Evolutionary conservation across 2,797 vertebrate genomes (phyloP).

Genomic region (Epinephelus malabaricus): DNA sequence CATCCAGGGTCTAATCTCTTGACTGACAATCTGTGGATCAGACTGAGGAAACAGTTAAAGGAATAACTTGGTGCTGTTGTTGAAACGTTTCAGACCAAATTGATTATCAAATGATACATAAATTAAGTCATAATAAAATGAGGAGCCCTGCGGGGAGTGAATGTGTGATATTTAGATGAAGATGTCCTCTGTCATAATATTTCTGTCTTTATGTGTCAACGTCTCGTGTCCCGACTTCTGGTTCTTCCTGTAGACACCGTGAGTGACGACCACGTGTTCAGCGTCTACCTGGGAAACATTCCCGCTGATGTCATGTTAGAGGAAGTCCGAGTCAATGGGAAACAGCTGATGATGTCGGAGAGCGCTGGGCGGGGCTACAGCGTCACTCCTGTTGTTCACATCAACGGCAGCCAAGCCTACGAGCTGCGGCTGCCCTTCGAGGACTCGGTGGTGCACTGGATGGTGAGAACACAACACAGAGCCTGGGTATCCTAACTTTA

Average conservation of each 20-base stretch:
- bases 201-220: neutral
- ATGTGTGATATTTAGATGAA: too few species aligned
- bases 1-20: too few species aligned
- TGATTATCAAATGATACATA: too few species aligned
- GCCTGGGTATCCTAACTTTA: too few species aligned
- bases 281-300: conserved; percentile 83
- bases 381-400: conserved; percentile 67
- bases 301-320: conserved; percentile 83
- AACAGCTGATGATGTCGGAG: conserved; percentile 64
- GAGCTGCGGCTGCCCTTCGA: conserved; percentile 81
- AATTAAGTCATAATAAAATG: too few species aligned
- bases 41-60: neutral
- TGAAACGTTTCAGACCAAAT: too few species aligned
- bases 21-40: too few species aligned
- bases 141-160: too few species aligned
- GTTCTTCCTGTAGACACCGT: conserved; percentile 72
- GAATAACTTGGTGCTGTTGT: neutral
- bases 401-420: conserved; percentile 79
- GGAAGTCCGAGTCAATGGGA: conserved; percentile 75
- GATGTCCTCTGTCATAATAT: neutral
- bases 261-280: conserved; percentile 76
- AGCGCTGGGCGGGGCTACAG: conserved; percentile 46
- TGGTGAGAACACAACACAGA: conserved; percentile 57
- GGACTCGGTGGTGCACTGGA: conserved; percentile 62
- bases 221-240: neutral